Conservation (phyloP, 2,888 invertebrate genomes). For the Vannuccia rotundouncinata region DNA sequence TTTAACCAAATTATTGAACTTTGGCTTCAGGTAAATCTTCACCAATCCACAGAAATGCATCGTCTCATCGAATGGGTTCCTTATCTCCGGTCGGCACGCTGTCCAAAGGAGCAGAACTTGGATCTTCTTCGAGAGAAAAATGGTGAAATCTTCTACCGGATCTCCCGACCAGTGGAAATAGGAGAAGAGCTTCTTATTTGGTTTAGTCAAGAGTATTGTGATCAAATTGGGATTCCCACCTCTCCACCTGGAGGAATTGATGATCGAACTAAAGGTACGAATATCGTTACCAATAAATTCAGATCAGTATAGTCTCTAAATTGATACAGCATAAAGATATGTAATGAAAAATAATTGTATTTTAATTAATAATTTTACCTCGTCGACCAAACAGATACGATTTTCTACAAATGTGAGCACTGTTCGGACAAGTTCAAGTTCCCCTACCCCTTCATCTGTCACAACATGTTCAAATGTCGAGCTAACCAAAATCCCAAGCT, state of each 20-base stretch:
- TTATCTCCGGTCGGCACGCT: conserved; percentile 52
- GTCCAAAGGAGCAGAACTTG: conserved; percentile 54
- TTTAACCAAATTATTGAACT: too few species aligned
- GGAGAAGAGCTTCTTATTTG: conserved; percentile 53
- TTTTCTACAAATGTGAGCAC: conserved; percentile 31
- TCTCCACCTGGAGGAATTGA: background rate
- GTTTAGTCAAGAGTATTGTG: conserved; percentile 54
- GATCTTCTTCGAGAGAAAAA: conserved; percentile 45
- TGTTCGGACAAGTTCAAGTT: conserved; percentile 50
- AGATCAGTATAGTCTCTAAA: too few species aligned
- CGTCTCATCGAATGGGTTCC: conserved; percentile 51
- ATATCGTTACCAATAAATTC: too few species aligned
- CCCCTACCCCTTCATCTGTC: conserved; percentile 49
- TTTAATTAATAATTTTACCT: too few species aligned
- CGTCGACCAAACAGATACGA: background rate
- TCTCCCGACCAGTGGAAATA: conserved; percentile 47
- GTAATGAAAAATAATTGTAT: too few species aligned
- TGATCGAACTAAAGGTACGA: too few species aligned
- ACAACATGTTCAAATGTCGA: conserved; percentile 49
- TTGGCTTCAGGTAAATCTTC: background rate
- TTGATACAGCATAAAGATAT: too few species aligned
- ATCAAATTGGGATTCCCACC: conserved; percentile 47
- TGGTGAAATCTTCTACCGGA: conserved; percentile 51
- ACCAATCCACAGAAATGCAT: conserved; percentile 39
- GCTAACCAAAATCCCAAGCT: background rate